These are phyloP conservation scores for Momotus momota DNA, from an alignment of 2,797 vertebrate genomes.

Conservation along the genomic window DNA sequence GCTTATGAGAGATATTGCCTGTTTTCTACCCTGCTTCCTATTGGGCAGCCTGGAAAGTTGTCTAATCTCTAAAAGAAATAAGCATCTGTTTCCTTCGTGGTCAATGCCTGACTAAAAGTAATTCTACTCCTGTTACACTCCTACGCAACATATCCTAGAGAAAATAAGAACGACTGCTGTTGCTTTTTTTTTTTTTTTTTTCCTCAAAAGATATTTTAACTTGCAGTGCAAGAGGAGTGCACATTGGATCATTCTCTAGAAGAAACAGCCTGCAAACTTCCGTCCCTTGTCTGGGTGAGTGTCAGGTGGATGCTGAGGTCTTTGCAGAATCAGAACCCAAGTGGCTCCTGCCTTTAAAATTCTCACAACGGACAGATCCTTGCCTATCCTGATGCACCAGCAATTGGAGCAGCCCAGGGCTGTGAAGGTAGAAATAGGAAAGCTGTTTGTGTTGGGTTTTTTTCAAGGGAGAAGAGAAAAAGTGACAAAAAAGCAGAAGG, in stretches of 20 bases:
- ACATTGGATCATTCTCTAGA: neutral
- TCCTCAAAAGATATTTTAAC: neutral
- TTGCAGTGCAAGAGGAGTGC: neutral
- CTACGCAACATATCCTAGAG: neutral
- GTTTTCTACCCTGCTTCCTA: slow-evolving; percentile 8
- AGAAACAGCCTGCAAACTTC: neutral
- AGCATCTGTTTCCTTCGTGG: slow-evolving; percentile 53
- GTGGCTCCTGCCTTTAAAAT: neutral
- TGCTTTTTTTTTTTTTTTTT: neutral
- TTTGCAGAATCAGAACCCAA: neutral
- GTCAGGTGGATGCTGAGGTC: neutral
- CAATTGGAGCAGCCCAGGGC: neutral
- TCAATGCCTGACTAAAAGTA: neutral
- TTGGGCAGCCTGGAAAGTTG: neutral
- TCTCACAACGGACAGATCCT: neutral
- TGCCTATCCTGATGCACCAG: neutral
- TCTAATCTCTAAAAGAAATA: slow-evolving; percentile 47
- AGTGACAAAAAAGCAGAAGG: neutral
- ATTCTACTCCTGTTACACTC: slow-evolving; percentile 1
- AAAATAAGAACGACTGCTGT: neutral
- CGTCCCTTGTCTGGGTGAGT: fast-evolving
- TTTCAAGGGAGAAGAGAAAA: neutral
- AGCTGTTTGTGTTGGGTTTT: neutral
- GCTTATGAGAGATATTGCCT: neutral
- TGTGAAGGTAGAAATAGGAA: neutral